Base-by-base conservation (phyloP, 2,888 invertebrate species). In the Urechis unicinctus region DNA sequence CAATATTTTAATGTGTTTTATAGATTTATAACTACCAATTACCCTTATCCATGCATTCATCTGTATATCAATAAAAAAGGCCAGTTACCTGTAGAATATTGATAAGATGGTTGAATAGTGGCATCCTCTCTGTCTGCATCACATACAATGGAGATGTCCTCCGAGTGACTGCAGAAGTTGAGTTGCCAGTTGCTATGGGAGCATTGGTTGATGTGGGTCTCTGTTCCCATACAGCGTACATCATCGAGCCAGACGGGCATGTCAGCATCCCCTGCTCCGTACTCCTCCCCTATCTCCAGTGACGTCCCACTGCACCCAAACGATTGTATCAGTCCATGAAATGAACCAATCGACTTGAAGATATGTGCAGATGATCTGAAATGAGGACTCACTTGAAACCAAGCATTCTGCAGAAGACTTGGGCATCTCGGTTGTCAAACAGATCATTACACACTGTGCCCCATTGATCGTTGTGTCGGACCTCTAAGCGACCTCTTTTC, bases 371-470 rank as follows among this genome's bases (percentile, higher is more conserved):
- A 36, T 9, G 9, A 36, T 9, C 36, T 17, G 17, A 9, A 36
- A 36, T 13, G 36, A 13, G 22, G 6, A 47, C 53, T 53, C 26
- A 53, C 53, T 36, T 24, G 48, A 44, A 53, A 1, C 53, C 53
- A 3, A 53, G 31, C 48, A 47, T 46, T 21, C 53, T 21, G 28
- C 53, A 53, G 24, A 48, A 9, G 24, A 53, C 53, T 5, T 5
- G 36, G 3, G 53, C 53, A 31, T 30, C 53, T 1, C 2, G 28
- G n/a, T 4, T 6, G 48, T 53, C 48, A 31, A 53, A 53, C 2
- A 24, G 4, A 30, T 53, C 53, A 36, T 48, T 42, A 26, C 53
- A 53, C 3, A 53, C 41, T 1, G 53, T 53, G 2, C 53, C 53
- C 13, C 13, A 45, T 2, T 17, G 24, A 4, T 41, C 48, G 24